Percentiles rank a stretch among this genome's conserved stretches.
These are phyloP conservation scores for Dysidea cf. avara DNA, from an alignment of 37 sponge, comb jelly and placozoan genomes.

Conservation along the genomic window DNA sequence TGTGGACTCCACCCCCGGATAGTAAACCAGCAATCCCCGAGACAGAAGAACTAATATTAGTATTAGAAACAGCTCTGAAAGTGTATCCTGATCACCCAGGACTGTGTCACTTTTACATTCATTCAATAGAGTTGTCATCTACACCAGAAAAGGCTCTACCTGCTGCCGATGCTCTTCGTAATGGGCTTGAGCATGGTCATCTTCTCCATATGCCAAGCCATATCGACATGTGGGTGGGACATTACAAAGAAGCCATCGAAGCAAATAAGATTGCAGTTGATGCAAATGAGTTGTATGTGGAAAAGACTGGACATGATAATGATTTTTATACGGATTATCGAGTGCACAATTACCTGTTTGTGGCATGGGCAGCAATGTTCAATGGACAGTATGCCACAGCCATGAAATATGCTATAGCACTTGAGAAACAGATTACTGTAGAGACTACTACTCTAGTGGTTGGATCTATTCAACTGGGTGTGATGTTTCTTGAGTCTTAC, in stretches of 20 bases:
- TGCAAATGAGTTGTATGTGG: slow-evolving; percentile 39
- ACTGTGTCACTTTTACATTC: slow-evolving; percentile 69
- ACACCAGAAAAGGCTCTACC: too few species aligned
- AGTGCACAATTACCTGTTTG: slow-evolving; percentile 64
- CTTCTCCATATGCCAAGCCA: slow-evolving; percentile 72
- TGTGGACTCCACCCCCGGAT: slow-evolving; percentile 48
- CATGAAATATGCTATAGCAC: too few species aligned
- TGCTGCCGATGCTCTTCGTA: too few species aligned
- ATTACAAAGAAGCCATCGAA: slow-evolving; percentile 68
- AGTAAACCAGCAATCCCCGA: too few species aligned
- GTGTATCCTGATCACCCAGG: too few species aligned
- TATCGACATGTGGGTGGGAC: slow-evolving; percentile 73
- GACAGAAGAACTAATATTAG: slow-evolving; percentile 44
- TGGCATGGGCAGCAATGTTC: too few species aligned
- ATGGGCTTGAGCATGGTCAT: too few species aligned
- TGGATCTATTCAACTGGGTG: too few species aligned
- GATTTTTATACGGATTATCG: slow-evolving; percentile 55
- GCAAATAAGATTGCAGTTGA: slow-evolving; percentile 44
- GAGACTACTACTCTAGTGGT: slow-evolving; percentile 35
- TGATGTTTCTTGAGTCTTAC: slow-evolving; percentile 43
- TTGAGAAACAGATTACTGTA: slow-evolving; percentile 32
- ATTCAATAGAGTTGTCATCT: slow-evolving; percentile 62
- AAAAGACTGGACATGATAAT: slow-evolving; percentile 19
- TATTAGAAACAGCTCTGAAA: slow-evolving; percentile 46
- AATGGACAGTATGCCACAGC: slow-evolving; percentile 56